Conservation (phyloP, 2,888 invertebrate species). For the Eumerus sabulonum region DNA sequence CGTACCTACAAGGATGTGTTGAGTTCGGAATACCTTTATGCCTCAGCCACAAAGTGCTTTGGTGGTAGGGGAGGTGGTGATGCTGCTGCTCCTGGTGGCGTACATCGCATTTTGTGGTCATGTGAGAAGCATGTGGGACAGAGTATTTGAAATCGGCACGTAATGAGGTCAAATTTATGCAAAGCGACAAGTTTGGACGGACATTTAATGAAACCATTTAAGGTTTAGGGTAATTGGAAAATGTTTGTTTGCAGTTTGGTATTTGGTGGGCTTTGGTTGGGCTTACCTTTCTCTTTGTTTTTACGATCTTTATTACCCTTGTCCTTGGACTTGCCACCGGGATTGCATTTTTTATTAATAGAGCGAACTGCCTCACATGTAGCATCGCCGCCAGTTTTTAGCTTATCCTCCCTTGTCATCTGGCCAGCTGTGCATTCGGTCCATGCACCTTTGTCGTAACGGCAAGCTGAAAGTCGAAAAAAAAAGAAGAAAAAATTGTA, state of each 20-base stretch:
- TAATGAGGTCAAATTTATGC: constrained; percentile 60
- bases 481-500: background rate
- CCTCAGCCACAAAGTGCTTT: constrained; percentile 26
- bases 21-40: constrained; percentile 5
- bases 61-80: constrained; percentile 15
- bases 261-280: background rate
- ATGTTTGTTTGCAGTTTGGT: too few species aligned
- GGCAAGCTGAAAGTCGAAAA: constrained; percentile 82
- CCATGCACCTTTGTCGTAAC: constrained; percentile 94
- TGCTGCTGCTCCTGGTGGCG: too few species aligned
- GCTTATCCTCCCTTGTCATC: constrained; percentile 89
- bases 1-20: constrained; percentile 15
- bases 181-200: constrained; percentile 2
- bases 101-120: too few species aligned
- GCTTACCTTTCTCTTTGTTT: constrained; percentile 80
- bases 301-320: constrained; percentile 76
- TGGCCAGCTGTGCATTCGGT: constrained; percentile 88
- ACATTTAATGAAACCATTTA: constrained; percentile 26
- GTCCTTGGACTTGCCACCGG: constrained; percentile 79
- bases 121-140: too few species aligned
- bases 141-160: too few species aligned
- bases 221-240: constrained; percentile 3
- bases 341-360: constrained; percentile 91
- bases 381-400: constrained; percentile 88
- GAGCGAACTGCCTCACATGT: constrained; percentile 89